Evolutionary conservation across 1,140 invertebrate genomes (phyloP).

Genomic region (Meloidogyne hapla): DNA sequence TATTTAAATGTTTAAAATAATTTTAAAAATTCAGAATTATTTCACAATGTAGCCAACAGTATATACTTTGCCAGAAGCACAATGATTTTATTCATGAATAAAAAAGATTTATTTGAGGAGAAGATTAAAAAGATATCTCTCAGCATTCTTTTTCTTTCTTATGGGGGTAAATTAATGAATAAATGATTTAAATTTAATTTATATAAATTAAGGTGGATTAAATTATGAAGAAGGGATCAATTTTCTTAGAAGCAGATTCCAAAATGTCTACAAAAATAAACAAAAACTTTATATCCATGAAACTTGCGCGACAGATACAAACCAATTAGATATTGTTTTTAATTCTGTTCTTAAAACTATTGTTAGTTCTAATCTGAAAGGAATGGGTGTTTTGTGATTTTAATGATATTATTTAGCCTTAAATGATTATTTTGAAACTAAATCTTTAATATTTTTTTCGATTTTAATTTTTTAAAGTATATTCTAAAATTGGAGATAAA

Average conservation of each 20-base stretch:
- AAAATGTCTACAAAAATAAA: slow-evolving; percentile 46
- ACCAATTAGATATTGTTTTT: slow-evolving; percentile 26
- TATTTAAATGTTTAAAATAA: background rate
- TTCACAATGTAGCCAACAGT: slow-evolving; percentile 65
- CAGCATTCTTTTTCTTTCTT: slow-evolving; percentile 30
- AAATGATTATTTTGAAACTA: too few species aligned
- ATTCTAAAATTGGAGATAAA: too few species aligned
- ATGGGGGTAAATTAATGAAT: slow-evolving; percentile 25
- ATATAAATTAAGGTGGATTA: slow-evolving; percentile 28
- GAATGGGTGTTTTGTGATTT: too few species aligned
- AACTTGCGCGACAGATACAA: slow-evolving; percentile 33
- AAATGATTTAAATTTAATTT: background rate
- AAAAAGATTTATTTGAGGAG: slow-evolving; percentile 68
- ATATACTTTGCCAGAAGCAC: slow-evolving; percentile 64
- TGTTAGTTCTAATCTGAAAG: too few species aligned
- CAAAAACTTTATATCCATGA: slow-evolving; percentile 35
- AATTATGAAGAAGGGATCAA: slow-evolving; percentile 40
- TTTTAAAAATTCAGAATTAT: slow-evolving; percentile 61
- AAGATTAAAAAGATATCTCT: slow-evolving; percentile 65
- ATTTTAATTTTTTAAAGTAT: too few species aligned
- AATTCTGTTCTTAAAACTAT: background rate
- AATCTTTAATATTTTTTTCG: too few species aligned
- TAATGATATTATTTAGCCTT: too few species aligned
- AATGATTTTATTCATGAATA: slow-evolving; percentile 64
- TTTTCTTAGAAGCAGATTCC: slow-evolving; percentile 47